Evolutionary conservation across 2,797 vertebrate species (phyloP).

Genomic region (Gadopsis bispinosus): DNA sequence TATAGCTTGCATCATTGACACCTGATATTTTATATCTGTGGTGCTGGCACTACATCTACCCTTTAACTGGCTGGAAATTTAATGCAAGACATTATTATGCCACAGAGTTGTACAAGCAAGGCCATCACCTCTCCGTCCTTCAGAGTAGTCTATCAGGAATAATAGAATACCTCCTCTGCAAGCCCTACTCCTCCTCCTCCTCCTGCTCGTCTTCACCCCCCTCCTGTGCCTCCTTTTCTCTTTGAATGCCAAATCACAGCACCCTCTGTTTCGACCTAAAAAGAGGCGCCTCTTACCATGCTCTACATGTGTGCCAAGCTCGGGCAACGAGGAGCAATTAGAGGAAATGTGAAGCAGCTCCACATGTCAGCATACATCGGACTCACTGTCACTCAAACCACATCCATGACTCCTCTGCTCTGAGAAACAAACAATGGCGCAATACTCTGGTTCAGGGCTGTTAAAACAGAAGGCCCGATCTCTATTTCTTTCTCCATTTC

Average conservation of each 20-base stretch:
- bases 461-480: conserved; percentile 73
- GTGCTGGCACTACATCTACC: conserved; percentile 23
- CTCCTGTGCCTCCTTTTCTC: conserved; percentile 59
- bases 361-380: conserved; percentile 70
- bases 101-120: conserved; percentile 74
- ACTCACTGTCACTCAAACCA: conserved; percentile 80
- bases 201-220: conserved; percentile 8
- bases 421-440: conserved; percentile 79
- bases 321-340: conserved; percentile 79
- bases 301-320: conserved; percentile 77
- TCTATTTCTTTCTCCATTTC: conserved; percentile 45
- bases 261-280: conserved; percentile 72
- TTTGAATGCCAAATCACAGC: conserved; percentile 78
- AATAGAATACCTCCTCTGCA: conserved; percentile 66
- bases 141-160: conserved; percentile 70
- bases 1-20: conserved; percentile 30
- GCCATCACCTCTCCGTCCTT: conserved; percentile 75
- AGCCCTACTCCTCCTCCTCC: conserved; percentile 43
- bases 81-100: conserved; percentile 69
- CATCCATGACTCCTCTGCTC: conserved; percentile 71
- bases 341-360: conserved; percentile 82
- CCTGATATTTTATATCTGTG: conserved; percentile 42
- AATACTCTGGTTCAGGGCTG: conserved; percentile 69
- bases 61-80: conserved; percentile 67
- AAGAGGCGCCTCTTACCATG: conserved; percentile 74